phyloP scores from a whole-genome alignment of 2,113 vertebrate genomes.

The Microcebus griseorufus region DNA sequence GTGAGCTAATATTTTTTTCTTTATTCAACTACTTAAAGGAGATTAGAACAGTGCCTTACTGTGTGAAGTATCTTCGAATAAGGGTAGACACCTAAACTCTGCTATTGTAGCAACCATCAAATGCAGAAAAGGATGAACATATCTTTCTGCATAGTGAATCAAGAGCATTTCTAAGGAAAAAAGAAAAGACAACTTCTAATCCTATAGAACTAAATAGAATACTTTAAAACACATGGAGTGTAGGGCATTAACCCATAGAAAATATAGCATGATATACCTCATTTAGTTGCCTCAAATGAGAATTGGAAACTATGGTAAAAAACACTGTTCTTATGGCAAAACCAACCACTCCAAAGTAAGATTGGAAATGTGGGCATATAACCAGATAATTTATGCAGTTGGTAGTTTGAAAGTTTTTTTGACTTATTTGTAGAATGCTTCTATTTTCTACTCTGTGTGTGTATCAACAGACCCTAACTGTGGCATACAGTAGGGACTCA shows the following conservation, averaged over 20 bases:
- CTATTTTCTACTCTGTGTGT: background rate
- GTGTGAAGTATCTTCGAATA: slow-evolving; percentile 21
- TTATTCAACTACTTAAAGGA: background rate
- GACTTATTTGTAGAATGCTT: background rate
- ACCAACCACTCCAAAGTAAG: background rate
- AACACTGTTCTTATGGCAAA: background rate
- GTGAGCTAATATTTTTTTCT: background rate
- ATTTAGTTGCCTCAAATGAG: background rate
- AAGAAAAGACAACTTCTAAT: background rate
- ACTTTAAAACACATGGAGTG: background rate
- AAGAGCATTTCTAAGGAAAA: background rate
- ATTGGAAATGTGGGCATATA: background rate
- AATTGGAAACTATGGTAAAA: background rate
- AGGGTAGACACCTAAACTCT: background rate
- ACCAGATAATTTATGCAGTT: background rate
- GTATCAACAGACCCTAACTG: background rate
- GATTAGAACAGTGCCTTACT: background rate
- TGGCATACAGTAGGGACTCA: too few relatives aligned
- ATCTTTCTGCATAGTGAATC: background rate
- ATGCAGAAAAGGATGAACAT: background rate
- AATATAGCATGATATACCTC: background rate
- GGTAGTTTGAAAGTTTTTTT: background rate
- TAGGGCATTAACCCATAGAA: background rate
- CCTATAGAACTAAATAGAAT: background rate
- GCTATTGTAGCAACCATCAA: slow-evolving; percentile 17